Percentiles rank a stretch among this genome's conserved stretches.
Conservation (phyloP, 2,797 vertebrate genomes). For the Aeoliscus strigatus region DNA sequence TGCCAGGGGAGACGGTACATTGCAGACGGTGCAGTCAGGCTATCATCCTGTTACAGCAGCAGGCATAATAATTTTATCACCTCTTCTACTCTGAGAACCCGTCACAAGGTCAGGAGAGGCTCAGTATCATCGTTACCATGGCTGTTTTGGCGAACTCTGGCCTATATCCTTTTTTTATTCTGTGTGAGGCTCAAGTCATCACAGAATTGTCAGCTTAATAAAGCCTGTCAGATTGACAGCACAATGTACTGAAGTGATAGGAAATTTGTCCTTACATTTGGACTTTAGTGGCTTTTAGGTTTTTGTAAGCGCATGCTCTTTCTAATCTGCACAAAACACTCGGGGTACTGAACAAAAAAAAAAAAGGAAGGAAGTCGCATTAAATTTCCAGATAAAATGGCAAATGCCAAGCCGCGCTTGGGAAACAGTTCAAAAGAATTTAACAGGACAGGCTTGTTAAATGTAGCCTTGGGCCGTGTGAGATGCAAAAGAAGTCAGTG, state of each 20-base stretch:
- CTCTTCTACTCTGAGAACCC: slow-evolving; percentile 42
- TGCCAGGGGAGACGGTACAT: slow-evolving; percentile 38
- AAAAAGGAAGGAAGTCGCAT: slow-evolving; percentile 39
- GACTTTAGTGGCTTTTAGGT: slow-evolving; percentile 48
- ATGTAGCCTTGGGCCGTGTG: slow-evolving; percentile 50
- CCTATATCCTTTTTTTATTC: slow-evolving; percentile 22
- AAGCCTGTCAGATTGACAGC: slow-evolving; percentile 52
- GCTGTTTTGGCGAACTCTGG: slow-evolving; percentile 45
- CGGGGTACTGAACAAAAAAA: slow-evolving; percentile 26
- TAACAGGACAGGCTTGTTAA: slow-evolving; percentile 42
- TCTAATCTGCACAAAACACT: slow-evolving; percentile 50
- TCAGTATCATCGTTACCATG: slow-evolving; percentile 28
- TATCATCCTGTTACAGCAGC: slow-evolving; percentile 61
- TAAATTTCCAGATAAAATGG: slow-evolving; percentile 50
- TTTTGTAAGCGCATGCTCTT: slow-evolving; percentile 37
- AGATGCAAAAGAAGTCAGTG: slow-evolving; percentile 42
- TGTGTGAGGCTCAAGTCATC: slow-evolving; percentile 49
- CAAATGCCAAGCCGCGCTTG: slow-evolving; percentile 47
- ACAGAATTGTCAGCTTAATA: slow-evolving; percentile 64
- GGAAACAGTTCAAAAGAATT: slow-evolving; percentile 47
- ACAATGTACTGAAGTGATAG: slow-evolving; percentile 33
- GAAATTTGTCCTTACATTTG: slow-evolving; percentile 48
- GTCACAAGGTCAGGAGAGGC: slow-evolving; percentile 58
- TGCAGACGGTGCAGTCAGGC: slow-evolving; percentile 66
- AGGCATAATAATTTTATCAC: slow-evolving; percentile 32